Evolutionary conservation across 2,113 vertebrate genomes (phyloP).

Genomic region (Chloropsis cyanopogon): DNA sequence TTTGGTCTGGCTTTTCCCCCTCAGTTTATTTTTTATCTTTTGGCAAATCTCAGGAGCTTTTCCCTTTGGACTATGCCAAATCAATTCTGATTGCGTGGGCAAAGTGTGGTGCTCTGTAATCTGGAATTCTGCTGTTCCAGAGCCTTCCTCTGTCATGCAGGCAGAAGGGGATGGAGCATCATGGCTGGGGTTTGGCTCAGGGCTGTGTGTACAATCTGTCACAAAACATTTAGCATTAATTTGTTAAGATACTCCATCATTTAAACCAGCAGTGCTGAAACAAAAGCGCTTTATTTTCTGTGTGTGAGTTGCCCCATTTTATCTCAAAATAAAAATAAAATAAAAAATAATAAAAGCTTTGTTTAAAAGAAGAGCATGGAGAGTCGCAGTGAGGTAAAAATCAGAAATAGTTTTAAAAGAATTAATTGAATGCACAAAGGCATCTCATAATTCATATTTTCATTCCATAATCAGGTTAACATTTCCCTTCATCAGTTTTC

Average conservation of each 20-base stretch:
- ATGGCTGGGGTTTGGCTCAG: neutral
- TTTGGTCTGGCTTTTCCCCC: neutral
- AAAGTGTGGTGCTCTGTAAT: neutral
- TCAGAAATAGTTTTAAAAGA: neutral
- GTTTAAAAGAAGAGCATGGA: neutral
- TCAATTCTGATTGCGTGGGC: neutral
- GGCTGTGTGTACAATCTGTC: fast-evolving
- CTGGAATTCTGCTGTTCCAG: neutral
- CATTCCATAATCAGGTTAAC: neutral
- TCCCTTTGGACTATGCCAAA: neutral
- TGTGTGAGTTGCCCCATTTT: neutral
- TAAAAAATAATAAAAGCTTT: neutral
- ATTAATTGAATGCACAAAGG: neutral
- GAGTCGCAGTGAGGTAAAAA: neutral
- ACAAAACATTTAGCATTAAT: fast-evolving
- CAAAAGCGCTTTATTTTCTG: fast-evolving
- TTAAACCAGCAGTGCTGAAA: neutral
- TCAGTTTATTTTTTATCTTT: neutral
- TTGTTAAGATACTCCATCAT: neutral
- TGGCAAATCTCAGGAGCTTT: neutral
- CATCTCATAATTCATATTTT: neutral
- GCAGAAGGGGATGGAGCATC: neutral
- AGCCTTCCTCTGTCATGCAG: neutral
- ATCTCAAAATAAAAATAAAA: neutral
- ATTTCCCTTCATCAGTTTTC: neutral